phyloP scores from a whole-genome alignment of 1,140 invertebrate genomes.

The Philopotamus ludificatus region DNA sequence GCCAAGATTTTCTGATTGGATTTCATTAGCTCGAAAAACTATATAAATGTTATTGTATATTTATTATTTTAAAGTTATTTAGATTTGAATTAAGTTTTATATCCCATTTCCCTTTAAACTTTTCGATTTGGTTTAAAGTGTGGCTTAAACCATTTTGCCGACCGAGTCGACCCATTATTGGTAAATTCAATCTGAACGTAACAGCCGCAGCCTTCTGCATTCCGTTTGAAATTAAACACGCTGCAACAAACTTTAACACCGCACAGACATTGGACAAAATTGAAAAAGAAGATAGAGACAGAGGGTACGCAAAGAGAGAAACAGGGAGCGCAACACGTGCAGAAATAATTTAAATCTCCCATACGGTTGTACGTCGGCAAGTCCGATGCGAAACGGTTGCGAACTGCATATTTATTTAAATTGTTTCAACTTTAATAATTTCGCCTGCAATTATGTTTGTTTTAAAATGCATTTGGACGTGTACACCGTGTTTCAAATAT shows the following conservation, averaged over 20 bases:
- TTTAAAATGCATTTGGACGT: neutral
- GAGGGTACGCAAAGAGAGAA: neutral
- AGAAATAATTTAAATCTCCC: too few relatives aligned
- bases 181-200: constrained; percentile 1
- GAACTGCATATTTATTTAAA: neutral
- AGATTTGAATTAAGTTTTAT: too few relatives aligned
- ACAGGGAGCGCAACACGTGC: neutral
- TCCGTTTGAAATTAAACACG: neutral
- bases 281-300: neutral
- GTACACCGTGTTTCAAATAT: neutral
- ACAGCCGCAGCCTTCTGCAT: neutral
- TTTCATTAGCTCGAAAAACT: too few relatives aligned
- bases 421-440: neutral
- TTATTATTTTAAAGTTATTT: too few relatives aligned
- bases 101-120: too few relatives aligned
- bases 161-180: neutral
- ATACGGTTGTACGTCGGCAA: neutral
- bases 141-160: too few relatives aligned
- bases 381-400: neutral
- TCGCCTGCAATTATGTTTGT: too few relatives aligned
- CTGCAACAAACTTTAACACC: neutral
- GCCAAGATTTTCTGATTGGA: too few relatives aligned
- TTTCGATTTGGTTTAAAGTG: too few relatives aligned
- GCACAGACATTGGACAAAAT: neutral
- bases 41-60: too few relatives aligned